Evolutionary conservation across 2,113 vertebrate species (phyloP), one percentile per base, ranked within the genome.

Genomic region (Epinephelus moara): DNA sequence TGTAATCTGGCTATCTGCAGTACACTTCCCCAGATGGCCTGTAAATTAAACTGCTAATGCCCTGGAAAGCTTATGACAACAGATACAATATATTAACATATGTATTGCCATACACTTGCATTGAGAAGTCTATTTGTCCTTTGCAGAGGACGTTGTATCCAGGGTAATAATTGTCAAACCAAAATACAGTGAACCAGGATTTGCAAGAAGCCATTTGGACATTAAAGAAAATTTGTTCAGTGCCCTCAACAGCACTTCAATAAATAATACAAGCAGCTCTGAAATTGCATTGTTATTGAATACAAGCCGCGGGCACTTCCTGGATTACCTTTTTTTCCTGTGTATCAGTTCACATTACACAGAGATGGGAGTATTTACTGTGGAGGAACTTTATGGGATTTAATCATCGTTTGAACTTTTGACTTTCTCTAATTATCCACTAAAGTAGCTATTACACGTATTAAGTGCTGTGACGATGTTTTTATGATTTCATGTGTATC

Each of bases 201-300:
- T 89, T 75, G 42, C 75, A 80, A 78, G 57, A 56, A 70, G 61
- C 57, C 55, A 84, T 84, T 89, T 80, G 74, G 80, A 80, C 76
- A 88, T 84, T 86, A 91, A 84, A 71, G 68, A 47, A 62, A 80
- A 84, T 78, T 52, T 88, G 81, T 80, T 88, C 79, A 78, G 68
- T 74, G 63, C 70, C 81, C 83, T 81, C 63, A 68, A 85, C 50
- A 82, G 64, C 72, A 72, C 57, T 85, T 80, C 60, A 80, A 85
- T 92, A 84, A 90, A 85, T 92, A 93, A 85, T 70, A 81, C 23
- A 84, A 82, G 55, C 75, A 75, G 74, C 71, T 71, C 40, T 57
- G 81, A 85, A 88, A 87, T 88, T 77, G 66, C 70, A 81, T 68
- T 87, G 77, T 79, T 88, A 85, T 77, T 85, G 70, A 76, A 85